Base-by-base conservation (phyloP, 2,797 vertebrate species). In the Trachops cirrhosus region DNA sequence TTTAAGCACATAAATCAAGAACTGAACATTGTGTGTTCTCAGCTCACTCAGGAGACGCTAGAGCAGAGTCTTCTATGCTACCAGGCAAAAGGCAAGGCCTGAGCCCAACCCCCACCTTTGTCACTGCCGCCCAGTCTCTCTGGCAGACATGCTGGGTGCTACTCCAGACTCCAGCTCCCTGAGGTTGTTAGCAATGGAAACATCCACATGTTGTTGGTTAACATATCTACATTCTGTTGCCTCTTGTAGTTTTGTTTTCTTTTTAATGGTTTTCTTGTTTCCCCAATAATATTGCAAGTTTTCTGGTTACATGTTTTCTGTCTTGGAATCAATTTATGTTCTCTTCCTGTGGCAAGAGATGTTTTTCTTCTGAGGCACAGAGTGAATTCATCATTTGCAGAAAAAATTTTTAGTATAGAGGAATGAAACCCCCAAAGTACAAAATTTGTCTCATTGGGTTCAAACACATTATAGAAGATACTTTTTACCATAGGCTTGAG, bases 301-400 rank as follows among this genome's bases (percentile, higher is more conserved):
- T 93, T 73, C 59, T 79, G 10, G 7, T 78, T 95, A 79, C 6
- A 90, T 9, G 5, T 54, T 93, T 88, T 52, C n/a, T 89, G 15
- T 85, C 6, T 32, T 83, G 39, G 48, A 26, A 91, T 89, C 32
- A 41, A 46, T 84, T 78, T 87, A 48, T 44, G 0, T 62, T 48
- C n/a, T 83, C 46, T 62, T 88, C 39, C 67, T 44, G 18, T 21
- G n/a, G 6, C 14, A 95, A 90, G 29, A 64, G 9, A n/a, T 22
- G 75, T 64, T 41, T 86, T 37, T 64, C 19, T 50, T 70, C 59
- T 37, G 48, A 86, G 18, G 19, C 11, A 70, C 7, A 37, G 2
- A 77, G 4, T 70, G 11, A 83, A 19, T 19, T 85, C 44, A 54
- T n/a, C 29, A 44, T 70, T 82, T 37, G 62, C 24, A 75, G 75